These are phyloP conservation scores for Heterodera filipjevi DNA, from an alignment of 2,888 invertebrate species.

Conservation along the genomic window DNA sequence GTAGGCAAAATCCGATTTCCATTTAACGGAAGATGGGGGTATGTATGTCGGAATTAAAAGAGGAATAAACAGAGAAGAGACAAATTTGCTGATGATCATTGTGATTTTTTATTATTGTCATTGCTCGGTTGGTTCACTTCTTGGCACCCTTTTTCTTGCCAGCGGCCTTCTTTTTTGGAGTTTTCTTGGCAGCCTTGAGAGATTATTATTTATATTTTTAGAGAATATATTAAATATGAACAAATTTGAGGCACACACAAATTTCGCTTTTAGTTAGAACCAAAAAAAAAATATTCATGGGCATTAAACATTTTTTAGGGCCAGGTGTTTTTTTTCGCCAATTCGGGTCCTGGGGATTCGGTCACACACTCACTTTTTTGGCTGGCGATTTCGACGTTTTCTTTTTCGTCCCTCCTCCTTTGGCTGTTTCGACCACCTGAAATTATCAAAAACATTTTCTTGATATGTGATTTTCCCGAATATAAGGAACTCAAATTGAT, in stretches of 20 bases:
- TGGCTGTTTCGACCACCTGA: background rate
- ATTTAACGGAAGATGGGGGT: too few relatives aligned
- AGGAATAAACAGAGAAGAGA: background rate
- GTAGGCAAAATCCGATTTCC: too few relatives aligned
- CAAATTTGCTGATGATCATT: background rate
- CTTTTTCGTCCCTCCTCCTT: background rate
- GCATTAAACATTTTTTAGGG: too few relatives aligned
- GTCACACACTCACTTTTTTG: constrained; percentile 39
- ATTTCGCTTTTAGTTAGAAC: too few relatives aligned
- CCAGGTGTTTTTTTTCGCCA: too few relatives aligned
- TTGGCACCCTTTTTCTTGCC: constrained; percentile 30
- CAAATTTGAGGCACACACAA: background rate
- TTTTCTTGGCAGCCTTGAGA: constrained; percentile 19
- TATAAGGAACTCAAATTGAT: too few relatives aligned
- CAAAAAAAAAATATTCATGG: too few relatives aligned
- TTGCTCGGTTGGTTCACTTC: background rate
- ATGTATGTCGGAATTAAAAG: too few relatives aligned
- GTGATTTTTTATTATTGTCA: background rate
- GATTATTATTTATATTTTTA: background rate
- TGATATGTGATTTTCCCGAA: too few relatives aligned
- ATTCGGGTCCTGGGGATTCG: too few relatives aligned
- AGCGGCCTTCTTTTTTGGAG: constrained; percentile 17
- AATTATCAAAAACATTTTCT: too few relatives aligned
- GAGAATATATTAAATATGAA: background rate
- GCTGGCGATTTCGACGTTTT: constrained; percentile 17